Conservation (phyloP, 2,888 invertebrate genomes). For the Cremastinae sp. region DNA sequence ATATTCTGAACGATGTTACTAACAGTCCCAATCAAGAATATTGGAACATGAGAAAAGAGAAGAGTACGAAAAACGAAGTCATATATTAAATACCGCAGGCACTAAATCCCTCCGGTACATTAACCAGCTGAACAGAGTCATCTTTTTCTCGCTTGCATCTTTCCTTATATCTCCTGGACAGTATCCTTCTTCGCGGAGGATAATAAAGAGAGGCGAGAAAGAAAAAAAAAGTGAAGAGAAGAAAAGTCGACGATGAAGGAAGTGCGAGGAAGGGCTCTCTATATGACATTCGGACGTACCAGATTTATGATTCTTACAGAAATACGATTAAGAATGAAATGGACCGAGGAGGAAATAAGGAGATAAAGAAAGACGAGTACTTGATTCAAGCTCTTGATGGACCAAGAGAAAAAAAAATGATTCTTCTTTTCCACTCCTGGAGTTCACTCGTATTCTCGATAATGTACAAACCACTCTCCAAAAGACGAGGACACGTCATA, state of each 20-base stretch:
- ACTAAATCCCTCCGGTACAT: constrained; percentile 60
- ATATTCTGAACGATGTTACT: background rate
- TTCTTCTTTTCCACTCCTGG: constrained; percentile 27
- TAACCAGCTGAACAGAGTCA: constrained; percentile 45
- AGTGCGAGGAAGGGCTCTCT: constrained; percentile 40
- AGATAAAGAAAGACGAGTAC: constrained; percentile 50
- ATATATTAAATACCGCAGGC: constrained; percentile 59
- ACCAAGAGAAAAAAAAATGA: constrained; percentile 20
- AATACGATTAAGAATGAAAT: constrained; percentile 67
- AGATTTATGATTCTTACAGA: constrained; percentile 70
- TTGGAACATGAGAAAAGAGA: constrained; percentile 1
- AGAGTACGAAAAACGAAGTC: constrained; percentile 27
- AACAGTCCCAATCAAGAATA: background rate
- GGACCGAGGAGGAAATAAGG: constrained; percentile 57
- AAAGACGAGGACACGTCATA: constrained; percentile 55
- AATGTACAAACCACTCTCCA: constrained; percentile 50
- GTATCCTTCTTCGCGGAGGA: background rate
- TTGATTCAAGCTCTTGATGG: constrained; percentile 30
- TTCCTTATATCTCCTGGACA: constrained; percentile 17
- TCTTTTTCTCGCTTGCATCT: constrained; percentile 31
- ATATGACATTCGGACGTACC: constrained; percentile 52
- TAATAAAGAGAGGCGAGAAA: constrained; percentile 13
- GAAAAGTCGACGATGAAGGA: constrained; percentile 36
- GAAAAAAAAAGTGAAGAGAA: constrained; percentile 34
- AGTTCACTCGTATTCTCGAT: constrained; percentile 53